Evolutionary conservation across 2,888 invertebrate species (phyloP), one percentile per base, ranked within the genome.

Genomic region (Drosophila pseudotakahashii): DNA sequence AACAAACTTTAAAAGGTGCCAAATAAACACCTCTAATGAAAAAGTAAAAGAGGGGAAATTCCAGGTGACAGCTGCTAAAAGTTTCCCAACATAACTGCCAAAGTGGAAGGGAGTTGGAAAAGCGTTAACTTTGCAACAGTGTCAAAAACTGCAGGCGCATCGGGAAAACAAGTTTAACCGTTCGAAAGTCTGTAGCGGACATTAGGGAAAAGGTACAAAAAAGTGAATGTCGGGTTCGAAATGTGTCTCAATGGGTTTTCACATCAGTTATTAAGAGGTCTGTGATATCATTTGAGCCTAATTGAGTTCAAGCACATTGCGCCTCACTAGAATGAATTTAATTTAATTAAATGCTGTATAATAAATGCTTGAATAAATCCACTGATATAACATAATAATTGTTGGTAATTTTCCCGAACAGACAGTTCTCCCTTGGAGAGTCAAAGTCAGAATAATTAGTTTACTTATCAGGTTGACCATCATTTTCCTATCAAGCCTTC

Each of bases 101-200:
- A 47, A 41, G n/a, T 23, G 50, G n/a, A 13, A 44, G 23, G 69
- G 7, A 39, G 41, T 41, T 58, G 36, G 11, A 51, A 39, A 61
- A 51, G 54, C 53, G 32, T 30, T 57, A 72, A 62, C 52, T 72
- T 72, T 47, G 30, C 52, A 62, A 72, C 51, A 57, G 52, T 73
- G 73, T 72, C 71, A 63, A 32, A 72, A 72, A 73, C 57, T 72
- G 67, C 71, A 72, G 73, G 44, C 51, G 66, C 57, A 41, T 26
- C 14, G 58, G 36, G 41, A 39, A 23, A 45, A 30, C 39, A 58
- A 64, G 45, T 71, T 55, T n/a, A 47, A 16, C 32, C 63, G 26
- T 52, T 71, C 14, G 37, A 51, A 63, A 73, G 53, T 74, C 74
- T 64, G 39, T 30, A 39, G 48, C 34, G 30, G 36, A 41, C 45